These are phyloP conservation scores for Saxidomus purpurata DNA, from an alignment of 1,140 invertebrate genomes.

Conservation along the genomic window DNA sequence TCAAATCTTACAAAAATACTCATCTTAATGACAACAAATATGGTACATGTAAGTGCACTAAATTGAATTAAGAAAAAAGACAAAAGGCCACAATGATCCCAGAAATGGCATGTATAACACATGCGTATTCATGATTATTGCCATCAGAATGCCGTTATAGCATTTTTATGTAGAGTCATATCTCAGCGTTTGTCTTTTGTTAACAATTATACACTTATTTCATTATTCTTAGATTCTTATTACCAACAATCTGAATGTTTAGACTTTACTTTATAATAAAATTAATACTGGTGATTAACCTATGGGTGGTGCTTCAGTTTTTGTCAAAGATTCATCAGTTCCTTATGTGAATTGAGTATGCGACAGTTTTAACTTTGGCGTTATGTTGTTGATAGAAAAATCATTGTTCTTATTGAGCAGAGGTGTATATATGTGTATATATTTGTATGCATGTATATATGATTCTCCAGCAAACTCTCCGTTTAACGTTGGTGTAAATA, in stretches of 20 bases:
- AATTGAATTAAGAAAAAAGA: too few species aligned
- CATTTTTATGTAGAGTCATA: too few species aligned
- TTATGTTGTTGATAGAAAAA: constrained; percentile 34
- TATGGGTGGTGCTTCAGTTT: constrained; percentile 41
- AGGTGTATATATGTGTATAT: constrained; percentile 34
- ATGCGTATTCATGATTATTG: too few species aligned
- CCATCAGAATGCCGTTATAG: too few species aligned
- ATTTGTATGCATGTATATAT: too few species aligned
- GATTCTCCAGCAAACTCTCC: constrained; percentile 37
- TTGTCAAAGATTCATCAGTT: not conserved
- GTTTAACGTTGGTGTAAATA: not conserved
- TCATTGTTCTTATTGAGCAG: not conserved
- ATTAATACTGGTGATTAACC: not conserved
- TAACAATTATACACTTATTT: too few species aligned
- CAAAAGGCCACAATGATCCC: too few species aligned
- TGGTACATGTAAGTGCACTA: too few species aligned
- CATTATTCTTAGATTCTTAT: constrained; percentile 9
- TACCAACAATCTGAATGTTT: not conserved
- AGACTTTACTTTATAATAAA: constrained; percentile 1
- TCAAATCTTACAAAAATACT: too few species aligned
- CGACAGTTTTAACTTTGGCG: constrained; percentile 37
- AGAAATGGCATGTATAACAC: too few species aligned
- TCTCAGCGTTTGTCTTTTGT: too few species aligned
- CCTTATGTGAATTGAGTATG: constrained; percentile 7
- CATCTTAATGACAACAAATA: too few species aligned